Percentiles rank a stretch among this genome's conserved stretches.
Evolutionary conservation across 2,797 vertebrate genomes (phyloP).

Genomic region (Vireo griseus): DNA sequence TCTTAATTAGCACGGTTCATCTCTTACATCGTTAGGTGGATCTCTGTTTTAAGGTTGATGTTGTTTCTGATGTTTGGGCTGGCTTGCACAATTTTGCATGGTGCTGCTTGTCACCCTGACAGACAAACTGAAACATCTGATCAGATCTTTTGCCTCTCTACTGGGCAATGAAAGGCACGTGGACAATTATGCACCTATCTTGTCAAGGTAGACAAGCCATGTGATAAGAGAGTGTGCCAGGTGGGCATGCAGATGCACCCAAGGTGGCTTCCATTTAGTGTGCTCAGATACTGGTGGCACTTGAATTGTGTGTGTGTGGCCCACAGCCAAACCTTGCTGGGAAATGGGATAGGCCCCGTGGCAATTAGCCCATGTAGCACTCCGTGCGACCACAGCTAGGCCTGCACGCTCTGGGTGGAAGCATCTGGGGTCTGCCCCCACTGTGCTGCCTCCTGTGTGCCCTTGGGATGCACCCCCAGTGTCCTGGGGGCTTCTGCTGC

Average conservation of each 20-base stretch:
- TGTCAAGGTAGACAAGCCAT: background rate
- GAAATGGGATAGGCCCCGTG: background rate
- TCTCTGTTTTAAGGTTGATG: background rate
- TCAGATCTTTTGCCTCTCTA: background rate
- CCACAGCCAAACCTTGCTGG: background rate
- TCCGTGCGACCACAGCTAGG: background rate
- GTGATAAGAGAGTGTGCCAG: background rate
- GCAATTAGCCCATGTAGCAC: accelerated
- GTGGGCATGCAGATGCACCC: background rate
- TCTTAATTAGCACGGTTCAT: background rate
- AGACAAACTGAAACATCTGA: background rate
- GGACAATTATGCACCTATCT: background rate
- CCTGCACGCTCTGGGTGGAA: background rate
- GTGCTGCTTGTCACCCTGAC: background rate
- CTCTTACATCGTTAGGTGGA: background rate
- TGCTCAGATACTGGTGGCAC: background rate
- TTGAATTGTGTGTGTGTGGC: background rate
- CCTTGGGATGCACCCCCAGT: accelerated
- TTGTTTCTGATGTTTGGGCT: background rate
- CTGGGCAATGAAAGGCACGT: background rate
- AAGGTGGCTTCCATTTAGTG: background rate
- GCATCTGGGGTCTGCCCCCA: background rate
- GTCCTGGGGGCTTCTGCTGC: background rate
- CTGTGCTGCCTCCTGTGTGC: accelerated
- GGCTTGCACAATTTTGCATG: background rate